Conservation (phyloP, 2,797 vertebrate genomes). For the Hemitrygon akajei region DNA sequence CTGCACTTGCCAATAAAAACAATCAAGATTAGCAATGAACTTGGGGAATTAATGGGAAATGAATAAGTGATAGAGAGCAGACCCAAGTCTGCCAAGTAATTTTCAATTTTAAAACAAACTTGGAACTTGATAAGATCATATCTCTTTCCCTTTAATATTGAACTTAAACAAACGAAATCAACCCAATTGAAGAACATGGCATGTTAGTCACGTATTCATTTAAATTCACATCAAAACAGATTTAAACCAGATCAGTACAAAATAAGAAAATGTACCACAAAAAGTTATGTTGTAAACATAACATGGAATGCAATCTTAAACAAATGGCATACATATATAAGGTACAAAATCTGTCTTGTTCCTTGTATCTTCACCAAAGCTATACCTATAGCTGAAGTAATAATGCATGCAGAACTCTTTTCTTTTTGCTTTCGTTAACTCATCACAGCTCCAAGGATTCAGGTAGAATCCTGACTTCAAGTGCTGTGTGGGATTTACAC, state of each 20-base stretch:
- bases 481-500: too few species aligned
- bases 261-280: not conserved
- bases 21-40: slow-evolving; percentile 24
- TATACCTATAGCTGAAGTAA: not conserved
- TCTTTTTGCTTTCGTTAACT: not conserved
- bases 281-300: not conserved
- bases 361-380: not conserved
- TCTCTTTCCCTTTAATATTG: not conserved
- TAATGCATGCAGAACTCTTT: not conserved
- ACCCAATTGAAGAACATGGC: not conserved
- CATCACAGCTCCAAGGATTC: too few species aligned
- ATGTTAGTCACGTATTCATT: not conserved
- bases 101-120: slow-evolving; percentile 35
- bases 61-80: slow-evolving; percentile 19
- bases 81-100: slow-evolving; percentile 1
- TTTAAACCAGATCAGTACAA: not conserved
- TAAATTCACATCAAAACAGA: not conserved
- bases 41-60: slow-evolving; percentile 36
- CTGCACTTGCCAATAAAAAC: slow-evolving; percentile 29
- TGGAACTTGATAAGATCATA: slow-evolving; percentile 25
- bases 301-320: not conserved
- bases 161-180: slow-evolving; percentile 29
- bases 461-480: too few species aligned
- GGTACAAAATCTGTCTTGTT: not conserved
- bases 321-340: not conserved